A percentile compares a stretch with the other conserved stretches of the same genome.
Evolutionary conservation across 2,113 vertebrate species (phyloP).

Genomic region (Progne subis): DNA sequence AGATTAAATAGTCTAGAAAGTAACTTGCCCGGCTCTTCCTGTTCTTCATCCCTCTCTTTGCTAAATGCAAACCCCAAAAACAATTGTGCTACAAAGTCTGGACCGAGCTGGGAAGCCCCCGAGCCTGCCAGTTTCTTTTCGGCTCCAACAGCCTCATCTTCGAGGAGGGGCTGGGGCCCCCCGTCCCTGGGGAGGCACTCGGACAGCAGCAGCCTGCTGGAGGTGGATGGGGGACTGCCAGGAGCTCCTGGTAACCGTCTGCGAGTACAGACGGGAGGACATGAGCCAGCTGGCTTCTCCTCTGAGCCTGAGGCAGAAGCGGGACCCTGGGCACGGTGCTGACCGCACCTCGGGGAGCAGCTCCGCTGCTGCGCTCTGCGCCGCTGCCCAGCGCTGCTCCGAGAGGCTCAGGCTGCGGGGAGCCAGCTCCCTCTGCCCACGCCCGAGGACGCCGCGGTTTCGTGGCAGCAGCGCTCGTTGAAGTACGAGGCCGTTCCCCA

Average conservation of each 20-base stretch:
- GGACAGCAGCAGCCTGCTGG: constrained; percentile 77
- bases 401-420: not conserved
- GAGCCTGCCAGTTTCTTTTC: constrained; percentile 15
- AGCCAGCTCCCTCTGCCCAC: not conserved
- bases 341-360: constrained; percentile 1
- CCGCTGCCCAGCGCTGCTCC: not conserved
- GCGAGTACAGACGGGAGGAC: constrained; percentile 36
- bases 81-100: constrained; percentile 15
- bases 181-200: constrained; percentile 69
- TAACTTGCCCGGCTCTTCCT: constrained; percentile 13
- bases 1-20: constrained; percentile 9
- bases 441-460: not conserved
- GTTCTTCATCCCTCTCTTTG: constrained; percentile 52
- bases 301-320: constrained; percentile 38
- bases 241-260: constrained; percentile 60
- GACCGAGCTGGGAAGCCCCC: not conserved
- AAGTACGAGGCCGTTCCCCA: constrained; percentile 9
- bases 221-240: constrained; percentile 81
- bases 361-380: not conserved
- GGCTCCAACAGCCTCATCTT: not conserved
- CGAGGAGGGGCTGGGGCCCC: not conserved
- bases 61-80: constrained; percentile 22
- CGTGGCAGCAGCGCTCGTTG: constrained; percentile 1
- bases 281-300: constrained; percentile 61
- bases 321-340: not conserved